Conservation (phyloP, 1,140 invertebrate species). For the Hesperophylax magnus region DNA sequence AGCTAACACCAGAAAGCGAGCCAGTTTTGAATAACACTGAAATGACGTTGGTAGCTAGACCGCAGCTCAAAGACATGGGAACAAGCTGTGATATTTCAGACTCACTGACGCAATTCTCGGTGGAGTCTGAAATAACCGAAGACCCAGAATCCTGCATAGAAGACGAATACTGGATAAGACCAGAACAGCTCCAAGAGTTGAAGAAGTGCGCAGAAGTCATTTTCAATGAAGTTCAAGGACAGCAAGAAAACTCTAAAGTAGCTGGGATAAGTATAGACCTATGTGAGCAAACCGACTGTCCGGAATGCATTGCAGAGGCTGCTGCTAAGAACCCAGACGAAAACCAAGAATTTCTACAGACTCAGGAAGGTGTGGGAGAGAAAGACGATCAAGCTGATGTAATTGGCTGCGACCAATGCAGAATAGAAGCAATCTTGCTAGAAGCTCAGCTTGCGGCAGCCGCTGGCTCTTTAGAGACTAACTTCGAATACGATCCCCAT, state of each 20-base stretch:
- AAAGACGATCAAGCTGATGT: neutral
- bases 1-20: constrained; percentile 67
- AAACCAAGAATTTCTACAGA: neutral
- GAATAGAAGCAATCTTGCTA: constrained; percentile 34
- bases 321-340: neutral
- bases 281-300: constrained; percentile 30
- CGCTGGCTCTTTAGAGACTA: constrained; percentile 46
- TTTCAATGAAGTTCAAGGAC: constrained; percentile 52
- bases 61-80: constrained; percentile 51
- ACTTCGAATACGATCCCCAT: constrained; percentile 47
- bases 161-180: constrained; percentile 34
- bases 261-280: constrained; percentile 47
- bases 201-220: constrained; percentile 52
- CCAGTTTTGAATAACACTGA: constrained; percentile 50
- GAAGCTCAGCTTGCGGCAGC: constrained; percentile 9
- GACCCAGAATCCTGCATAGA: constrained; percentile 18
- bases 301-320: neutral
- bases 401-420: constrained; percentile 13
- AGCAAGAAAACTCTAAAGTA: constrained; percentile 27
- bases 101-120: constrained; percentile 30
- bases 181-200: constrained; percentile 49
- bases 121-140: constrained; percentile 33
- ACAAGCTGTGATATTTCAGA: constrained; percentile 54
- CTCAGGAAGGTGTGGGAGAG: neutral
- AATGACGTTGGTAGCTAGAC: constrained; percentile 5